Conservation (phyloP, 2,888 invertebrate species). For the Poecilobothrus nobilitatus region DNA sequence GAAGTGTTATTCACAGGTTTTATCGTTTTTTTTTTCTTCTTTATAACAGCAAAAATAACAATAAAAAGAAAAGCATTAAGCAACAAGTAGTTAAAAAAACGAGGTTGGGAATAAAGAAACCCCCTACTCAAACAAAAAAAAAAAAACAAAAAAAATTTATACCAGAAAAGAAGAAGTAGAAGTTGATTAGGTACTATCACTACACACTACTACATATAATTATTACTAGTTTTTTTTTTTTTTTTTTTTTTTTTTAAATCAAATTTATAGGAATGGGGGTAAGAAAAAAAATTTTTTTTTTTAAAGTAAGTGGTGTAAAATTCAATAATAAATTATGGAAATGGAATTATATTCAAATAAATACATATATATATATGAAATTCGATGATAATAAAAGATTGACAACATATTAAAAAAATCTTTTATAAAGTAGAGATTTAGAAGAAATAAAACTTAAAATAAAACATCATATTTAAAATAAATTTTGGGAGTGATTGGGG, state of each 20-base stretch:
- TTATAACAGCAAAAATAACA: neutral
- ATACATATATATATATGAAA: neutral
- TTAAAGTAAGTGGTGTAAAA: neutral
- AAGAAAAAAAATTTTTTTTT: neutral
- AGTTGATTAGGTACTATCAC: neutral
- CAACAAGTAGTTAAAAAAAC: neutral
- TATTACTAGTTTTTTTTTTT: neutral
- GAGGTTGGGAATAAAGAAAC: no score
- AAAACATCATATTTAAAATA: no score
- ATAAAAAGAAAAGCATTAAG: neutral
- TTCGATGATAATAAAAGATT: neutral
- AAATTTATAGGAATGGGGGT: neutral
- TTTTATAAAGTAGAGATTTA: no score
- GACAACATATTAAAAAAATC: neutral
- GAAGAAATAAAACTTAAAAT: no score
- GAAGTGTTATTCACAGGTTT: neutral
- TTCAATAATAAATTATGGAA: neutral
- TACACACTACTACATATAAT: neutral
- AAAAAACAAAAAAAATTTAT: no score
- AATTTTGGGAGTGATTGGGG: no score
- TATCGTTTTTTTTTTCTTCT: neutral
- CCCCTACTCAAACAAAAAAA: neutral
- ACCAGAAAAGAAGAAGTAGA: conserved; percentile 1
- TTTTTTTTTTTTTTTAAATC: neutral
- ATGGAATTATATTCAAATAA: neutral